Conservation (phyloP, 1,140 invertebrate genomes). For the Monochamus saltuarius region DNA sequence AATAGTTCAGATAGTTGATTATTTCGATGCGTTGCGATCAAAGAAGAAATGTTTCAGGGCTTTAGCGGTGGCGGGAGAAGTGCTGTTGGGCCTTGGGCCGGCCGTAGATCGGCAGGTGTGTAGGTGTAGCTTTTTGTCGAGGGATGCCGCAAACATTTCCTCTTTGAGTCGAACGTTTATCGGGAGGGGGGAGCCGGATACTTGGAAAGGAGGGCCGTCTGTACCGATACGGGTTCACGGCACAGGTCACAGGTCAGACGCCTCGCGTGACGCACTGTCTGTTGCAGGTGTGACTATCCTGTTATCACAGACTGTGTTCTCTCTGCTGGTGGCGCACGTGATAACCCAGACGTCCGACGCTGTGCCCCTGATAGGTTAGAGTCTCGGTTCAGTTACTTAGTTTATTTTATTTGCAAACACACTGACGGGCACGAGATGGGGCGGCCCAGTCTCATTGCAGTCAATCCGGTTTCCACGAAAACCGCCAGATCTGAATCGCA, state of each 20-base stretch:
- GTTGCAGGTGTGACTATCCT: slow-evolving; percentile 98
- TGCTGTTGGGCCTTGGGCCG: slow-evolving; percentile 24
- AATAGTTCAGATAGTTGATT: slow-evolving; percentile 22
- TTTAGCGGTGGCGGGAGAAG: slow-evolving; percentile 28
- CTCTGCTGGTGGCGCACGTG: slow-evolving; percentile 93
- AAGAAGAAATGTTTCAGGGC: slow-evolving; percentile 50
- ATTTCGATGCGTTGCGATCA: slow-evolving; percentile 39
- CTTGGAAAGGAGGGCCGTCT: slow-evolving; percentile 52
- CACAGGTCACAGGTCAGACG: slow-evolving; percentile 49
- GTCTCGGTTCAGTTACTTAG: slow-evolving; percentile 40
- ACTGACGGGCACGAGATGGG: slow-evolving; percentile 32
- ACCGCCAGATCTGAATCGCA: not conserved
- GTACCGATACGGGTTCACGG: slow-evolving; percentile 27
- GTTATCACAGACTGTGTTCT: slow-evolving; percentile 98
- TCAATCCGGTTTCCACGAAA: not conserved
- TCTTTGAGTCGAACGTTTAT: slow-evolving; percentile 45
- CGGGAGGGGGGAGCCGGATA: slow-evolving; percentile 48
- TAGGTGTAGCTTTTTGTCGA: slow-evolving; percentile 5
- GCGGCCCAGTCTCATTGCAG: slow-evolving; percentile 13
- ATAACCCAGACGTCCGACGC: slow-evolving; percentile 97
- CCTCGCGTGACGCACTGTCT: slow-evolving; percentile 54
- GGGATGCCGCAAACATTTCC: slow-evolving; percentile 48
- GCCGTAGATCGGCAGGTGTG: not conserved
- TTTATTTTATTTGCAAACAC: slow-evolving; percentile 41
- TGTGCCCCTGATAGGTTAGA: slow-evolving; percentile 93